phyloP scores from a whole-genome alignment of 1,140 invertebrate species.

The Drosophila obscura region DNA sequence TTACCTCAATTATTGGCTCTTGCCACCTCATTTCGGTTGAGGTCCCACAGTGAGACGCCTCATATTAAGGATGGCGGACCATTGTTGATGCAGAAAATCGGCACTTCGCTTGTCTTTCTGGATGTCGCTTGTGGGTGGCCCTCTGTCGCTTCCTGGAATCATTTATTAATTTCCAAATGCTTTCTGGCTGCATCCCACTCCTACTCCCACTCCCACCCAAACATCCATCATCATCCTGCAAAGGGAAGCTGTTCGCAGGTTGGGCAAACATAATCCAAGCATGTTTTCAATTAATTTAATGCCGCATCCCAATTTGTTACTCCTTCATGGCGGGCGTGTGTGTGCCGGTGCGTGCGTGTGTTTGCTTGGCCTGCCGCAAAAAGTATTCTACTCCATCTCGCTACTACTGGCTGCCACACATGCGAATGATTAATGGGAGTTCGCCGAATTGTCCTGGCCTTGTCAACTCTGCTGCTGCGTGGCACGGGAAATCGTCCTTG shows the following conservation, averaged over 20 bases:
- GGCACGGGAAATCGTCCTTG: neutral
- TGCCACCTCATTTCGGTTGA: neutral
- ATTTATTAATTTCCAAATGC: slow-evolving; percentile 9
- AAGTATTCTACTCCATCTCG: slow-evolving; percentile 14
- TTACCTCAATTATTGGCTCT: slow-evolving; percentile 30
- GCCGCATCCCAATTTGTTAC: slow-evolving; percentile 55
- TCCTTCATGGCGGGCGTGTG: neutral
- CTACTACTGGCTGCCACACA: slow-evolving; percentile 29
- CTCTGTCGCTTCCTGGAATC: neutral
- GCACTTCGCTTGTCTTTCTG: no score
- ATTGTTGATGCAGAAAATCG: no score
- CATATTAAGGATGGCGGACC: no score
- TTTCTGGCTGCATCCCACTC: neutral
- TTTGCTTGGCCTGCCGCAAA: slow-evolving; percentile 51
- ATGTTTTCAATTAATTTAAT: slow-evolving; percentile 78
- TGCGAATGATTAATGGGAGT: slow-evolving; percentile 76
- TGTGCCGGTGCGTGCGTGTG: slow-evolving; percentile 18
- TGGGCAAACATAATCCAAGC: slow-evolving; percentile 70
- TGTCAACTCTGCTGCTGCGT: slow-evolving; percentile 65
- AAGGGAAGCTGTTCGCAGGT: slow-evolving; percentile 38
- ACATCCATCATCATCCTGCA: slow-evolving; percentile 15
- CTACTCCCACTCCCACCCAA: neutral
- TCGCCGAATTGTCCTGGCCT: slow-evolving; percentile 41
- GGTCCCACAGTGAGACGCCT: no score
- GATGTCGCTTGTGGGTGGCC: no score